Percentiles rank a stretch among this genome's conserved stretches.
Conservation (phyloP, 1,140 invertebrate genomes). For the Orius insidiosus region DNA sequence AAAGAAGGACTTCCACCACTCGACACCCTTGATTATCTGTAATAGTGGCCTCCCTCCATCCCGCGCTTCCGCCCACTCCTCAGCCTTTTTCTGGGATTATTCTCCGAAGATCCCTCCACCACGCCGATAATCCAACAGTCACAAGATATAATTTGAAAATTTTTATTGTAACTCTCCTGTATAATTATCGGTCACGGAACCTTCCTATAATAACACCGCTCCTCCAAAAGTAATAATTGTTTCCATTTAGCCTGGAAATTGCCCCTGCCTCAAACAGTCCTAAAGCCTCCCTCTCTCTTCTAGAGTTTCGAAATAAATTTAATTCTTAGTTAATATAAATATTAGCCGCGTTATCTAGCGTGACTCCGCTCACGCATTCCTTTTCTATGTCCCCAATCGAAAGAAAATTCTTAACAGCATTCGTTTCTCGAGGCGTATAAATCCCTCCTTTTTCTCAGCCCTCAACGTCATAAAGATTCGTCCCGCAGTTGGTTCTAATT, state of each 20-base stretch:
- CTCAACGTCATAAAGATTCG: too few relatives aligned
- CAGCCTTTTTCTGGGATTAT: too few relatives aligned
- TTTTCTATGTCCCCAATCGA: too few relatives aligned
- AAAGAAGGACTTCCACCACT: too few relatives aligned
- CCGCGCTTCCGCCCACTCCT: background rate
- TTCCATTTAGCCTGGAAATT: slow-evolving; percentile 7
- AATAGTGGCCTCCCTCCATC: background rate
- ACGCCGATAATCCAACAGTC: background rate
- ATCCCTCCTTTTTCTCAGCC: too few relatives aligned
- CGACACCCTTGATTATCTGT: too few relatives aligned
- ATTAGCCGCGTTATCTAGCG: background rate
- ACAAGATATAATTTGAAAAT: background rate
- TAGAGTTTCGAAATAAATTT: slow-evolving; percentile 6
- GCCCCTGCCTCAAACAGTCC: background rate
- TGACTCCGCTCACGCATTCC: too few relatives aligned
- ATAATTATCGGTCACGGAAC: background rate
- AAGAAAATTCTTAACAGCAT: too few relatives aligned
- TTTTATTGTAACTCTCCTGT: background rate
- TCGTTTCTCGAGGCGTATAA: too few relatives aligned
- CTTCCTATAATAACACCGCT: background rate
- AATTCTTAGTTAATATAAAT: slow-evolving; percentile 8
- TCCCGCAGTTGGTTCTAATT: too few relatives aligned
- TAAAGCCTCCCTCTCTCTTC: too few relatives aligned
- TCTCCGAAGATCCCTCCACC: background rate
- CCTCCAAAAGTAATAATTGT: slow-evolving; percentile 2